Evolutionary conservation across 1,140 invertebrate species (phyloP).

Genomic region (Nebria ingens): DNA sequence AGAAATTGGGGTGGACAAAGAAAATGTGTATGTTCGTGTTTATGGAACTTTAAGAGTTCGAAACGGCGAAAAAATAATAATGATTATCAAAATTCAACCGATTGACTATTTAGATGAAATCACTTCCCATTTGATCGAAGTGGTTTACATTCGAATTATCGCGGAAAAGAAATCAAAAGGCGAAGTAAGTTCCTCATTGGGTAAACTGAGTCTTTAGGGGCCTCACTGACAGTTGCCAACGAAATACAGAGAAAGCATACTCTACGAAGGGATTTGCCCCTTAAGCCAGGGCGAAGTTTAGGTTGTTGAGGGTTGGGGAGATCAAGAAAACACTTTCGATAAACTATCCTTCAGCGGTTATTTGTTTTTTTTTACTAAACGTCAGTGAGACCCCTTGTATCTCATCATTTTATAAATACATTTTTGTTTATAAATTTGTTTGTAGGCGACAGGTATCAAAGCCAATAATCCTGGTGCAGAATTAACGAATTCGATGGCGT

Average conservation of each 20-base stretch:
- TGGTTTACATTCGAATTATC: not conserved
- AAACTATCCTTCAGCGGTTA: no score
- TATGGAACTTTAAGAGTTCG: not conserved
- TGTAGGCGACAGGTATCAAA: not conserved
- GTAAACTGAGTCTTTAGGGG: no score
- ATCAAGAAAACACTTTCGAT: no score
- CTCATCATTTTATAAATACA: no score
- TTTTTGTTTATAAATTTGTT: no score
- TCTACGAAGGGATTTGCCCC: not conserved
- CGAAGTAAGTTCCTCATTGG: no score
- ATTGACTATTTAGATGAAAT: not conserved
- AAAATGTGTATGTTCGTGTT: not conserved
- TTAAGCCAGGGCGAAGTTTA: not conserved
- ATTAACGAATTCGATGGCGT: not conserved
- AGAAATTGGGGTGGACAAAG: not conserved
- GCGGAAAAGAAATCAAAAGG: not conserved
- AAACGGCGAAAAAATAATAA: not conserved
- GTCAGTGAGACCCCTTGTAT: no score
- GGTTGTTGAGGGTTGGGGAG: no score
- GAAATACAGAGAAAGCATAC: not conserved
- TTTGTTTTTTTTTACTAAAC: no score
- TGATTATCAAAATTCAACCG: not conserved
- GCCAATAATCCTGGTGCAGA: not conserved
- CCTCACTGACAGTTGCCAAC: no score
- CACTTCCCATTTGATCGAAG: not conserved